Base-by-base conservation (phyloP, 2,797 vertebrate genomes). In the Neosalanx taihuensis region DNA sequence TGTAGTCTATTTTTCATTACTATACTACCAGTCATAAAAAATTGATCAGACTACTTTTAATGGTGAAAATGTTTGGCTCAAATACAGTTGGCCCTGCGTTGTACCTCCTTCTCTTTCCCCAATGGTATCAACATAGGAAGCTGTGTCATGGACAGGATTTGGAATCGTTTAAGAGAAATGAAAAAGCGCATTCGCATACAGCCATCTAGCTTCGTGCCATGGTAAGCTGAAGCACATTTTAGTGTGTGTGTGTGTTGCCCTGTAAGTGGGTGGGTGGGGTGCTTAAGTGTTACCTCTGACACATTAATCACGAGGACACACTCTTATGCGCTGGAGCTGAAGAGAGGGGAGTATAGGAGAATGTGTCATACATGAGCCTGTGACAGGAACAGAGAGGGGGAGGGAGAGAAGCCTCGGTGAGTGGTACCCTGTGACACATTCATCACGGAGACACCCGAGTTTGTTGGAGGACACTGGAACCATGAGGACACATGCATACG, bases 161-260 rank as follows among this genome's bases (percentile, higher is more conserved):
- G 33, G 18, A 67, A 61, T 62, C 41, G 59, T 73, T 71, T 66
- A 71, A 64, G 56, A 78, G 83, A 81, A 79, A 85, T 87, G 70
- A 82, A 83, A 83, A 83, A 79, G 58, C 74, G 73, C 80, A 73
- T 69, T 74, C 72, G 83, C 75, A 18, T 51, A 82, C 83, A 81
- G 53, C 41, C 83, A 86, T 89, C 85, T 76, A 82, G 87, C 81
- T 86, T 78, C 79, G 73, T 79, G 72, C 57, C 77, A 77, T 72
- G 75, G 74, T 76, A 18, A 67, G 72, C 72, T 73, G 78, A 76
- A 79, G 58, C 6, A 0, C 64, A 26, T 70, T 80, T 78, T 72
- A 67, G 72, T 69, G 66, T 67, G 76, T 53, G 57, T 41, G 23
- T 5, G 6, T 51, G 67, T 56, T 46, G 35, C 20, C 41, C 30